Conservation (phyloP, 2,888 invertebrate genomes). For the Melanostoma scalare region DNA sequence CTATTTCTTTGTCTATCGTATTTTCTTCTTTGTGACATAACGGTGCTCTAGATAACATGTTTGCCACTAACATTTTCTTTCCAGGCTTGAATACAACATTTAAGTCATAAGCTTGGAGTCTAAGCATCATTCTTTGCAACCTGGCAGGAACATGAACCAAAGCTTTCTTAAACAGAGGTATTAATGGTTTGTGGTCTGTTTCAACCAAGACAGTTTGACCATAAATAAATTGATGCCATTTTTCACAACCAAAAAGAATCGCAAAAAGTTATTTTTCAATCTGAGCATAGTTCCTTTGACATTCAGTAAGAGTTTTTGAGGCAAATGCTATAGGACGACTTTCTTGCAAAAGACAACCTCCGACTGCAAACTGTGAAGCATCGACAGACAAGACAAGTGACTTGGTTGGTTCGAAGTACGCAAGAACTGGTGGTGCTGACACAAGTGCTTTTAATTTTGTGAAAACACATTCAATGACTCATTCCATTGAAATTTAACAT, state of each 20-base stretch:
- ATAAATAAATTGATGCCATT: slow-evolving; percentile 74
- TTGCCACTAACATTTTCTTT: slow-evolving; percentile 14
- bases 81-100: slow-evolving; percentile 27
- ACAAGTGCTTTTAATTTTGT: slow-evolving; percentile 42
- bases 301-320: slow-evolving; percentile 39
- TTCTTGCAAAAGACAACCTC: slow-evolving; percentile 33
- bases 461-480: slow-evolving; percentile 25
- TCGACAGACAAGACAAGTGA: slow-evolving; percentile 56
- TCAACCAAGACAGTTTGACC: slow-evolving; percentile 29
- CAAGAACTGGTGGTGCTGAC: slow-evolving; percentile 32
- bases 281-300: slow-evolving; percentile 49
- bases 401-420: slow-evolving; percentile 4
- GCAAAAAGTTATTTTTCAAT: slow-evolving; percentile 77
- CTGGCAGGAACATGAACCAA: slow-evolving; percentile 15
- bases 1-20: slow-evolving; percentile 49
- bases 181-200: slow-evolving; percentile 60
- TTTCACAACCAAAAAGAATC: slow-evolving; percentile 75
- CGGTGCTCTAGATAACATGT: slow-evolving; percentile 12
- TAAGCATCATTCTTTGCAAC: slow-evolving; percentile 13
- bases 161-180: slow-evolving; percentile 14
- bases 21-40: slow-evolving; percentile 5
- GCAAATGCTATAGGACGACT: slow-evolving; percentile 47
- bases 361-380: slow-evolving; percentile 54
- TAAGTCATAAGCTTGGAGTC: slow-evolving; percentile 20
- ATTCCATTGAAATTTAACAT: slow-evolving; percentile 48